Percentiles rank a stretch among this genome's conserved stretches.
Evolutionary conservation across 1,140 invertebrate species (phyloP).

Genomic region (Paraescarpia echinospica): DNA sequence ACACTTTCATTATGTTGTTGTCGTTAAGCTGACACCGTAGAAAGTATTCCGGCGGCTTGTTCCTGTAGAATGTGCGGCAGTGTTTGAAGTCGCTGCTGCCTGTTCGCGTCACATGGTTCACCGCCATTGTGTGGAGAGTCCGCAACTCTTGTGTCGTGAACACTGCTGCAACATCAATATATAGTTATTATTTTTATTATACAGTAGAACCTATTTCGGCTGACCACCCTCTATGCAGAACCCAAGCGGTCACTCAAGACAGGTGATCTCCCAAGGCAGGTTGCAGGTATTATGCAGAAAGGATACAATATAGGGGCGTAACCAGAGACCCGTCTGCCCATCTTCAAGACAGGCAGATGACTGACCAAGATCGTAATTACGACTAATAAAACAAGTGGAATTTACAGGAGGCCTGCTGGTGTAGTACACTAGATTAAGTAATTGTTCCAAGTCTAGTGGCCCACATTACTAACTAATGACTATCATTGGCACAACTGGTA

Average conservation of each 20-base stretch:
- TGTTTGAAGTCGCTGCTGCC: not conserved
- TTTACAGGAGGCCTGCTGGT: too few species aligned
- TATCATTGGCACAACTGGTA: too few species aligned
- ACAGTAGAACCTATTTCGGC: not conserved
- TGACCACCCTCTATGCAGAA: not conserved
- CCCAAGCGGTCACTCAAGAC: not conserved
- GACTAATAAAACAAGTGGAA: too few species aligned
- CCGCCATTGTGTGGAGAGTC: not conserved
- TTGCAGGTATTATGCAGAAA: too few species aligned
- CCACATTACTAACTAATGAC: too few species aligned
- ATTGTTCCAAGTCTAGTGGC: too few species aligned
- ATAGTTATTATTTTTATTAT: not conserved
- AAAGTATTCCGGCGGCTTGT: not conserved
- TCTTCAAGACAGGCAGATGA: too few species aligned
- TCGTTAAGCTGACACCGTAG: not conserved
- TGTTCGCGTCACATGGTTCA: not conserved
- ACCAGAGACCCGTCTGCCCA: too few species aligned
- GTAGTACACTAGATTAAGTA: too few species aligned
- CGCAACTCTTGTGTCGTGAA: not conserved
- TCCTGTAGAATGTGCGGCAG: not conserved
- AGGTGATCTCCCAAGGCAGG: not conserved
- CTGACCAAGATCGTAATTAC: too few species aligned
- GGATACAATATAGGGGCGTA: too few species aligned
- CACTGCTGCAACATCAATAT: not conserved
- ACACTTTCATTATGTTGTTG: not conserved